Conservation (phyloP, 2,113 vertebrate genomes). For the Hippocampus guttulatus region DNA sequence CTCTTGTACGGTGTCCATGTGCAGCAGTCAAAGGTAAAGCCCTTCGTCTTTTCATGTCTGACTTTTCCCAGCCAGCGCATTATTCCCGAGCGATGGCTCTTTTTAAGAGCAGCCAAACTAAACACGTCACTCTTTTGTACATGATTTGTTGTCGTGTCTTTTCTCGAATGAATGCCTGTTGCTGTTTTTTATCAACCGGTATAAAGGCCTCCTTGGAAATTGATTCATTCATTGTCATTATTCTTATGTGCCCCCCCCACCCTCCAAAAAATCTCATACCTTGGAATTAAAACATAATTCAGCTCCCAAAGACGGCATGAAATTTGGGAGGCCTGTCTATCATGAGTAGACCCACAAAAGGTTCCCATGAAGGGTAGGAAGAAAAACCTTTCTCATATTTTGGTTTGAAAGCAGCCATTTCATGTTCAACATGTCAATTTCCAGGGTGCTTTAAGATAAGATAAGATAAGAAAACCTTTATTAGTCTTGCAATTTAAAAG, state of each 20-base stretch:
- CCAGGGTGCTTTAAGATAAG: neutral
- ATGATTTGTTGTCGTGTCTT: neutral
- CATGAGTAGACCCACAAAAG: neutral
- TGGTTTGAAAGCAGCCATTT: neutral
- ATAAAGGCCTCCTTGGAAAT: too few relatives aligned
- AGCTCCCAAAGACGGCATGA: neutral
- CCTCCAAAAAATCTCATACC: neutral
- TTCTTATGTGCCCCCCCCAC: neutral
- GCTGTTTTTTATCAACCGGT: neutral
- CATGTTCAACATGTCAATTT: too few relatives aligned
- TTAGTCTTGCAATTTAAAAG: too few relatives aligned
- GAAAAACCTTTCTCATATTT: neutral
- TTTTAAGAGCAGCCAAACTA: neutral
- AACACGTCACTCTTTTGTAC: neutral
- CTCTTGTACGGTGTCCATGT: slow-evolving; percentile 69
- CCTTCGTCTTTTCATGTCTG: slow-evolving; percentile 1
- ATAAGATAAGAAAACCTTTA: too few relatives aligned
- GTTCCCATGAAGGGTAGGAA: neutral
- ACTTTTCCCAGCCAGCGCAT: neutral
- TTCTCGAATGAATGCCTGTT: neutral
- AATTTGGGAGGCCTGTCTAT: neutral
- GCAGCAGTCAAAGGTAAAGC: slow-evolving; percentile 60
- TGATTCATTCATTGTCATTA: neutral
- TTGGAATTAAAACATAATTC: too few relatives aligned
- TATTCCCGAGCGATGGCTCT: neutral